A percentile compares a stretch with the other conserved stretches of the same genome.
These are phyloP conservation scores for Calliphora vicina DNA, from an alignment of 1,140 invertebrate species.

Conservation along the genomic window DNA sequence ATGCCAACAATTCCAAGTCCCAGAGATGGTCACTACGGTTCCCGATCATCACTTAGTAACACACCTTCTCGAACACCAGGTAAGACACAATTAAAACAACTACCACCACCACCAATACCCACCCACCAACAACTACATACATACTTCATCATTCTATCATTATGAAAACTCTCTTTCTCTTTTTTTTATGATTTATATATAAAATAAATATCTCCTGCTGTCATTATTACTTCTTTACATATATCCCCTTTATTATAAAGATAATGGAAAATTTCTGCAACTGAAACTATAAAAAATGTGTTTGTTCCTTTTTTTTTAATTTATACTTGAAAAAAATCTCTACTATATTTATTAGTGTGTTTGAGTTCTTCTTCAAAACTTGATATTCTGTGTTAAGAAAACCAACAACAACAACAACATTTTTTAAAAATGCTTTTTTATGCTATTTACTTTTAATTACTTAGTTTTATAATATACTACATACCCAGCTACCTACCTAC, in stretches of 20 bases:
- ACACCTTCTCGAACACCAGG: constrained; percentile 74
- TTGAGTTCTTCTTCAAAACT: background rate
- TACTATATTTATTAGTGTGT: constrained; percentile 20
- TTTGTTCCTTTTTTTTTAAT: background rate
- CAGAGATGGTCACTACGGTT: constrained; percentile 68
- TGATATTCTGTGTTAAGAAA: constrained; percentile 33
- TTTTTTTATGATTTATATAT: background rate
- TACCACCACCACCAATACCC: constrained; percentile 17
- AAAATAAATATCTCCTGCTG: background rate
- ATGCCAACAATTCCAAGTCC: constrained; percentile 86
- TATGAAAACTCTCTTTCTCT: background rate
- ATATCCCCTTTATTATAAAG: background rate
- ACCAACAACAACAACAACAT: background rate
- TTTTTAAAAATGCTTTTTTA: constrained; percentile 13
- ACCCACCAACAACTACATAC: background rate
- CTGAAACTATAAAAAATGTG: background rate
- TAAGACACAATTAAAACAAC: constrained; percentile 55
- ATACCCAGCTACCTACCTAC: too few relatives aligned
- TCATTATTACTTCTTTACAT: background rate
- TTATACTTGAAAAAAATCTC: background rate
- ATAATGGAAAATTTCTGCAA: background rate
- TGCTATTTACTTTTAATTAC: constrained; percentile 7
- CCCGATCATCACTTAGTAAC: constrained; percentile 67
- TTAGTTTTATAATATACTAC: background rate
- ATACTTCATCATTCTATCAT: background rate